phyloP scores from a whole-genome alignment of 2,113 vertebrate genomes.

The Mustelus asterias region DNA sequence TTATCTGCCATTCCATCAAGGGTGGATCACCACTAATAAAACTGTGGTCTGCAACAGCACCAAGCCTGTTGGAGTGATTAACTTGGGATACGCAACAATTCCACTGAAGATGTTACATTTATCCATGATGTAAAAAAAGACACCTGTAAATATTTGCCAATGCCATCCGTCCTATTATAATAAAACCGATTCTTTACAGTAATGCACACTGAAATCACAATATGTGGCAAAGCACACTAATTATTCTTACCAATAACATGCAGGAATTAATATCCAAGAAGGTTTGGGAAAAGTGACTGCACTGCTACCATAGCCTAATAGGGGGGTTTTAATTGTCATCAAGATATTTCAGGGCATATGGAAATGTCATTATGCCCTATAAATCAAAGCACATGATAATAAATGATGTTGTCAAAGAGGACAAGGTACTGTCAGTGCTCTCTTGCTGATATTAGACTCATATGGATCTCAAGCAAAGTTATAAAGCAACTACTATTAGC shows the following conservation, averaged over 20 bases:
- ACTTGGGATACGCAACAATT: neutral
- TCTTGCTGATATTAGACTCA: neutral
- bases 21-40: conserved; percentile 44
- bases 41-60: conserved; percentile 10
- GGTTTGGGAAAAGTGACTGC: neutral
- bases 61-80: conserved; percentile 32
- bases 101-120: neutral
- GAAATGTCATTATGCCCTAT: neutral
- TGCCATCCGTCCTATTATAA: neutral
- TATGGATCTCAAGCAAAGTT: conserved; percentile 17
- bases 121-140: neutral
- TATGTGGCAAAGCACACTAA: neutral
- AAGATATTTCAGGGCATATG: neutral
- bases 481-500: neutral
- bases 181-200: neutral
- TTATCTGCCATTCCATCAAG: conserved; percentile 42
- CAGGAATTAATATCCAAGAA: neutral
- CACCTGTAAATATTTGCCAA: neutral
- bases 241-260: neutral
- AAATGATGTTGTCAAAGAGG: neutral
- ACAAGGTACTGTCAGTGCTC: neutral
- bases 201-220: neutral
- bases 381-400: neutral
- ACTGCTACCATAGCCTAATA: neutral
- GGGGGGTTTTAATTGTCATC: conserved; percentile 1